These are phyloP conservation scores for Lepidurus couesii DNA, from an alignment of 1,140 invertebrate species.

Conservation along the genomic window DNA sequence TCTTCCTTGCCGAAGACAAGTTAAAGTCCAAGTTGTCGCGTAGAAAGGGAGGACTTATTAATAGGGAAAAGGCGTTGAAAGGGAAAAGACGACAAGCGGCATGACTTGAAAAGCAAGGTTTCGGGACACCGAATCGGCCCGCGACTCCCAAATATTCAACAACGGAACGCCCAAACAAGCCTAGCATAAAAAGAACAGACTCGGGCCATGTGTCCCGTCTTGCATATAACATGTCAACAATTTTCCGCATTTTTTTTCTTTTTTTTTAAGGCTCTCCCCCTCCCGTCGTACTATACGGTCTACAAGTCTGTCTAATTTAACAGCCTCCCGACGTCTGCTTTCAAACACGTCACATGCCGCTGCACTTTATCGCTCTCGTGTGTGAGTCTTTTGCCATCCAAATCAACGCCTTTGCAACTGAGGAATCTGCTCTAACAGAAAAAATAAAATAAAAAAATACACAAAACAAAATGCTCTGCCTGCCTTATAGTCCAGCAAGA, in stretches of 20 bases:
- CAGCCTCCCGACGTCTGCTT: conserved; percentile 6
- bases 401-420: conserved; percentile 15
- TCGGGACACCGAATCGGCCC: neutral
- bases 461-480: neutral
- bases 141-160: conserved; percentile 5
- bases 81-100: neutral
- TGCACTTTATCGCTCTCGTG: conserved; percentile 16
- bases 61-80: conserved; percentile 14
- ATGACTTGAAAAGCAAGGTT: neutral
- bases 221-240: conserved; percentile 19
- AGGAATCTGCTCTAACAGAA: neutral
- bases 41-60: neutral
- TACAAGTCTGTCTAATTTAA: conserved; percentile 16
- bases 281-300: neutral
- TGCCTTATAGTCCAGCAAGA: neutral
- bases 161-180: neutral
- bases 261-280: neutral
- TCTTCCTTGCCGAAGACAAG: neutral
- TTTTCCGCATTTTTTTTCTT: neutral
- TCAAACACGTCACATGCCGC: conserved; percentile 3
- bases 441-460: neutral
- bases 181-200: neutral
- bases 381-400: neutral
- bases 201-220: conserved; percentile 8
- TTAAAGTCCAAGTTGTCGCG: neutral